A percentile compares a stretch with the other conserved stretches of the same genome.
Evolutionary conservation across 1,140 invertebrate genomes (phyloP).

Genomic region (Atopsyche davidsoni): DNA sequence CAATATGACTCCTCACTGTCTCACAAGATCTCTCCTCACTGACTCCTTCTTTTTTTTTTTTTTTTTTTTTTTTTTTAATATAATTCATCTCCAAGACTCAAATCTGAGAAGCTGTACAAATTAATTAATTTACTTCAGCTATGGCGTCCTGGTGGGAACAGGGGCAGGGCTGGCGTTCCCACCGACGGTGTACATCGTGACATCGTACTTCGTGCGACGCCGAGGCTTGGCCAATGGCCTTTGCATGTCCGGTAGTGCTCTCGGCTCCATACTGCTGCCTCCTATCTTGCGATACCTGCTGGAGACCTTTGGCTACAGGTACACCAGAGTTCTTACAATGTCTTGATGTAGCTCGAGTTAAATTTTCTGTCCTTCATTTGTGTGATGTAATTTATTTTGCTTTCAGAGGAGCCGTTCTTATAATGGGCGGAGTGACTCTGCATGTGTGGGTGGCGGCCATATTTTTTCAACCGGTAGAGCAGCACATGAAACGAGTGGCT

Average conservation of each 20-base stretch:
- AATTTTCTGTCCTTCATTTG: not conserved
- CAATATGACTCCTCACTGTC: too few relatives aligned
- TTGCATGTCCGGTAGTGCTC: conserved; percentile 81
- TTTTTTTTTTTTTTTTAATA: too few relatives aligned
- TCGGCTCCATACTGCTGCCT: conserved; percentile 75
- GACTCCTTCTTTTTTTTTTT: too few relatives aligned
- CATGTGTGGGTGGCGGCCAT: conserved; percentile 79
- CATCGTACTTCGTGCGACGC: conserved; percentile 76
- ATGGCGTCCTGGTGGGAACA: conserved; percentile 72
- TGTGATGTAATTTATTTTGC: conserved; percentile 22
- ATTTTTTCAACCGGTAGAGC: conserved; percentile 76
- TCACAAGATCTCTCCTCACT: too few relatives aligned
- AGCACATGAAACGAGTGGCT: conserved; percentile 64
- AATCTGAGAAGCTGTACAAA: too few relatives aligned
- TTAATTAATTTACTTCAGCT: too few relatives aligned
- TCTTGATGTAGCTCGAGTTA: too few relatives aligned
- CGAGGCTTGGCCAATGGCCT: conserved; percentile 82
- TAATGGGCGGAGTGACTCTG: conserved; percentile 75
- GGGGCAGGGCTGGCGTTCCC: conserved; percentile 77
- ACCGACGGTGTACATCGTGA: conserved; percentile 86
- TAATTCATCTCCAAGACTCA: too few relatives aligned
- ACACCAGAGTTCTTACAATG: conserved; percentile 24
- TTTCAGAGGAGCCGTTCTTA: conserved; percentile 67
- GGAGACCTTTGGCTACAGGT: conserved; percentile 69
- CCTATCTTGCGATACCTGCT: conserved; percentile 65